These are phyloP conservation scores for Apamea crenata DNA, from an alignment of 2,888 invertebrate species.

Conservation along the genomic window DNA sequence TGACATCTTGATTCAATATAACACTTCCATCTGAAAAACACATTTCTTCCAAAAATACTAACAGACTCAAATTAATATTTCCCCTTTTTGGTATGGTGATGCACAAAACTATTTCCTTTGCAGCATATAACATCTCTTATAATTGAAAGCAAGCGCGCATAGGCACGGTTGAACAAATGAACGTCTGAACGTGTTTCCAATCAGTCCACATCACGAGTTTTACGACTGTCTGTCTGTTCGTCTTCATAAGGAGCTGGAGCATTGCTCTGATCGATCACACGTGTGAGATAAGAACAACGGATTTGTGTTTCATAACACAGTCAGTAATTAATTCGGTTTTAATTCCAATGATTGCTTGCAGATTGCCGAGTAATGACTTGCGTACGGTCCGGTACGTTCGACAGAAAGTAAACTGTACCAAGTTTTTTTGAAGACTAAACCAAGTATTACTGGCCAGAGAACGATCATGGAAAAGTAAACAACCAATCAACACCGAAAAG, in stretches of 20 bases:
- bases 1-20: constrained; percentile 34
- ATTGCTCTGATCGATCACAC: constrained; percentile 85
- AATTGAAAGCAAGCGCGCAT: constrained; percentile 85
- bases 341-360: constrained; percentile 55
- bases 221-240: constrained; percentile 85
- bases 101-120: constrained; percentile 73
- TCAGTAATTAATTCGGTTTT: constrained; percentile 57
- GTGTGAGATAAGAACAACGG: constrained; percentile 75
- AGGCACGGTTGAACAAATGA: constrained; percentile 78
- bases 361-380: constrained; percentile 26
- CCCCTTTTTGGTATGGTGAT: constrained; percentile 67
- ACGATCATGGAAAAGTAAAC: background rate
- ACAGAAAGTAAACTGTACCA: background rate
- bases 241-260: constrained; percentile 83
- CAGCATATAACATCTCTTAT: constrained; percentile 80
- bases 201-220: constrained; percentile 83
- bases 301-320: constrained; percentile 66
- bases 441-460: background rate
- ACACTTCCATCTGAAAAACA: constrained; percentile 9
- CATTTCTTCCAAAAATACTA: constrained; percentile 19
- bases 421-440: background rate
- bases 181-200: constrained; percentile 86
- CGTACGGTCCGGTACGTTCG: background rate
- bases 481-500: background rate
- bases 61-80: constrained; percentile 27